These are phyloP conservation scores for Anoplopoma fimbria DNA, from an alignment of 2,113 vertebrate species.

Conservation along the genomic window DNA sequence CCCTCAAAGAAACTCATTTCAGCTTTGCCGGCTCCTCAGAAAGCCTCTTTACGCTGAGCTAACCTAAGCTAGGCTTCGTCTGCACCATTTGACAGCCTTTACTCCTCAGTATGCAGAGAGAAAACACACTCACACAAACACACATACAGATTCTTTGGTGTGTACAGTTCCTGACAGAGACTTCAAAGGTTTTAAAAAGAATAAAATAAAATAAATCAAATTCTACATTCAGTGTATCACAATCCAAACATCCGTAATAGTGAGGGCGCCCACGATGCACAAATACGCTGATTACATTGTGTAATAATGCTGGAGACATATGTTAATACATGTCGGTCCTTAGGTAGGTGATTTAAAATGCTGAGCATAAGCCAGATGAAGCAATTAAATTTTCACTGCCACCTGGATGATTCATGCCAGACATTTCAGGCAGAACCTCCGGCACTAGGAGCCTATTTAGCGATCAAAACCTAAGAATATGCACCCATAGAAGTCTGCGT, in stretches of 20 bases:
- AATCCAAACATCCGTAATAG: conserved; percentile 53
- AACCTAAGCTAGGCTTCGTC: conserved; percentile 76
- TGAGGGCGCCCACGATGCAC: conserved; percentile 27
- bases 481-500: conserved; percentile 36
- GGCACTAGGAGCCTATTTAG: conserved; percentile 27
- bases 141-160: conserved; percentile 44
- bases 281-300: conserved; percentile 56
- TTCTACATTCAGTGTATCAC: conserved; percentile 52
- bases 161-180: conserved; percentile 50
- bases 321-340: conserved; percentile 64
- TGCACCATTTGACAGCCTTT: conserved; percentile 78
- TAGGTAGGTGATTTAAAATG: conserved; percentile 74
- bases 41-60: conserved; percentile 78
- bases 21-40: conserved; percentile 76
- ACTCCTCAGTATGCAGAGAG: conserved; percentile 72
- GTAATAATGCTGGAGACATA: conserved; percentile 64
- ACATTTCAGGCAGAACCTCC: conserved; percentile 60
- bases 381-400: conserved; percentile 69
- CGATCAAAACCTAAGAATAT: conserved; percentile 45
- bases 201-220: conserved; percentile 17
- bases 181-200: conserved; percentile 54
- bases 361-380: conserved; percentile 61
- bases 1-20: conserved; percentile 81
- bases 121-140: conserved; percentile 57
- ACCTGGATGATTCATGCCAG: conserved; percentile 72